Evolutionary conservation across 2,113 vertebrate genomes (phyloP), one percentile per base, ranked within the genome.

Genomic region (Dasyornis broadbenti): DNA sequence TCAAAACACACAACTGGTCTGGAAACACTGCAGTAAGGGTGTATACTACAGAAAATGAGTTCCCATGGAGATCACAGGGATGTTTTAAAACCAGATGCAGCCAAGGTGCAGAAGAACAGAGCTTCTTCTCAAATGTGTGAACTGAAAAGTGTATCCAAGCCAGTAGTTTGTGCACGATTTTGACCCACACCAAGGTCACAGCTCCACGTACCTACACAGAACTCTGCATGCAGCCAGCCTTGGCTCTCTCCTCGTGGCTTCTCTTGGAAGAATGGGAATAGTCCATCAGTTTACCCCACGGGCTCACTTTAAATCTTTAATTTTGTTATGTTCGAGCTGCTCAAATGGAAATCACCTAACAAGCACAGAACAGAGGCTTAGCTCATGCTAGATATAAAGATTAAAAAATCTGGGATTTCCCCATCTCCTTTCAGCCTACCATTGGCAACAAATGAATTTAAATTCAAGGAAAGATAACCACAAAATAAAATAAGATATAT

Each of bases 311-410:
- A 50, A 90, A 80, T 61, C 78, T 69, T 87, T 85, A 31, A 68
- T 79, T 93, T 66, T 65, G 22, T 91, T 87, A 85, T 13, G 11
- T 40, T 95, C 6, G 6, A 84, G 73, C 54, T 73, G 52, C 85
- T 93, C 82, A 60, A 83, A 83, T 94, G 90, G 90, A 94, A 94
- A 92, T 90, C 90, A 93, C 90, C 82, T 83, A 90, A 44, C 56
- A 37, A 94, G 85, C 47, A 73, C 6, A 81, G 53, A 96, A 78
- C 1, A 83, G 57, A 78, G 79, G 23, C 53, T 96, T 90, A 93
- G 88, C 49, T 96, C 80, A 89, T 37, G 27, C 14, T 18, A 91
- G 91, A 94, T 94, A 84, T 2, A 78, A 81, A 94, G 96, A 94
- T 94, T 83, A 84, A 63, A 75, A 97, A 94, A 71, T 24, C 27